Evolutionary conservation across 1,140 invertebrate genomes (phyloP).

Genomic region (Meloidogyne exigua): DNA sequence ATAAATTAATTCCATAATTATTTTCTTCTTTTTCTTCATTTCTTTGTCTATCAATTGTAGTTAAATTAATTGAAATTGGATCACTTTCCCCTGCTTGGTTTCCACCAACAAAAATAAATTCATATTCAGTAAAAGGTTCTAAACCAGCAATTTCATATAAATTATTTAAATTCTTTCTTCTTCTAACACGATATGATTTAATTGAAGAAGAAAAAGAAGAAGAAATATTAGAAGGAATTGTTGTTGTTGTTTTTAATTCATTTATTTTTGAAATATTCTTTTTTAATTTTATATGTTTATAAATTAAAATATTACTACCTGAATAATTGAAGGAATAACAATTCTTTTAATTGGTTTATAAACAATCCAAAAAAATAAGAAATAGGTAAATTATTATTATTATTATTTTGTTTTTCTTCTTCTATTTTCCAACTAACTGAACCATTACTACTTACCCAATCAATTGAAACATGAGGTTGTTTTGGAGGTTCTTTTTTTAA

Average conservation of each 20-base stretch:
- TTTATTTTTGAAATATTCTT: too few species aligned
- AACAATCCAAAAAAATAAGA: slow-evolving; percentile 31
- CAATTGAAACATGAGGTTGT: slow-evolving; percentile 22
- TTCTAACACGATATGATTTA: not conserved
- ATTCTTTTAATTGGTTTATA: slow-evolving; percentile 19
- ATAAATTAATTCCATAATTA: not conserved
- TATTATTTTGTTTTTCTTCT: slow-evolving; percentile 13
- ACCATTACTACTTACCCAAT: slow-evolving; percentile 30
- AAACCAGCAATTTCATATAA: slow-evolving; percentile 37
- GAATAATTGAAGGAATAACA: too few species aligned
- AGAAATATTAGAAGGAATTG: too few species aligned
- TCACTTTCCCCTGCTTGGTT: slow-evolving; percentile 39
- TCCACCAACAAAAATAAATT: slow-evolving; percentile 30
- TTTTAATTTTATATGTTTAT: too few species aligned
- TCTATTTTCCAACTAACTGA: slow-evolving; percentile 31
- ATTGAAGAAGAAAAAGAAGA: not conserved
- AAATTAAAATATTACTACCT: too few species aligned
- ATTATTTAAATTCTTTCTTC: slow-evolving; percentile 23
- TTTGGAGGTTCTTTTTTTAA: slow-evolving; percentile 30
- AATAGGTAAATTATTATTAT: slow-evolving; percentile 35
- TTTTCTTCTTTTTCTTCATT: not conserved
- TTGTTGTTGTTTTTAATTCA: slow-evolving; percentile 5
- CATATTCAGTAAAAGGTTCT: slow-evolving; percentile 32
- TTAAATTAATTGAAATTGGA: slow-evolving; percentile 27
- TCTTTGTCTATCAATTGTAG: not conserved